These are phyloP conservation scores for Dasysyrphus albostriatus DNA, from an alignment of 2,888 invertebrate genomes.

Conservation along the genomic window DNA sequence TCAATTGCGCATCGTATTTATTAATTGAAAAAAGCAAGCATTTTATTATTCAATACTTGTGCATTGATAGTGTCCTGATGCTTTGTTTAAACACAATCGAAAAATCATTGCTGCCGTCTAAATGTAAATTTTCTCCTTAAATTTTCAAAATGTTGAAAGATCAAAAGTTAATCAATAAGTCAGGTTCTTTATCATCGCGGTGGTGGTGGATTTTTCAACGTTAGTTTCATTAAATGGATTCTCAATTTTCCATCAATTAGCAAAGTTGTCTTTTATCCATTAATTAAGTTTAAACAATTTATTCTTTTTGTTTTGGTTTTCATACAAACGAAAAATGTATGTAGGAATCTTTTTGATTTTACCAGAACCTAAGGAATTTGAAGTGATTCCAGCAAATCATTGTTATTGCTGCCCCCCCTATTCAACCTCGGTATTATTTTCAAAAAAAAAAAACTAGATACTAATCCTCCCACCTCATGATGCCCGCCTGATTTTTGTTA, in stretches of 20 bases:
- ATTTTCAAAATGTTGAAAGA: not conserved
- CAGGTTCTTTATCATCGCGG: not conserved
- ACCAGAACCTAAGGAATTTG: slow-evolving; percentile 16
- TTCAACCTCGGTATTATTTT: slow-evolving; percentile 40
- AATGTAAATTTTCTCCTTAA: not conserved
- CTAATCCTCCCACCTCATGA: slow-evolving; percentile 7
- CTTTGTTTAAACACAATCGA: not conserved
- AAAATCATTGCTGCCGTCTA: not conserved
- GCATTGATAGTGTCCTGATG: slow-evolving; percentile 18
- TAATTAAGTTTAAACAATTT: slow-evolving; percentile 18
- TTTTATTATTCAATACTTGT: slow-evolving; percentile 2
- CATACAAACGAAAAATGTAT: not conserved
- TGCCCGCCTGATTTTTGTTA: not conserved
- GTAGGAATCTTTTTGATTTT: slow-evolving; percentile 6
- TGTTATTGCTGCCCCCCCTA: slow-evolving; percentile 19
- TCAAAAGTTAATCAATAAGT: not conserved
- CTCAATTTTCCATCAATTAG: slow-evolving; percentile 16
- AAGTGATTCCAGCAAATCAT: slow-evolving; percentile 27
- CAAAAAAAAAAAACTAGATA: slow-evolving; percentile 6
- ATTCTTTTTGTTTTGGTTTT: not conserved
- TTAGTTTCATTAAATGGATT: slow-evolving; percentile 1
- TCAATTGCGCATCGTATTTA: slow-evolving; percentile 1
- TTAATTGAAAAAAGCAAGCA: slow-evolving; percentile 2
- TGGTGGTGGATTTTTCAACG: not conserved
- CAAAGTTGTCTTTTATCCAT: slow-evolving; percentile 14